Conservation (phyloP, 2,113 vertebrate genomes). For the Leiothrix lutea region DNA sequence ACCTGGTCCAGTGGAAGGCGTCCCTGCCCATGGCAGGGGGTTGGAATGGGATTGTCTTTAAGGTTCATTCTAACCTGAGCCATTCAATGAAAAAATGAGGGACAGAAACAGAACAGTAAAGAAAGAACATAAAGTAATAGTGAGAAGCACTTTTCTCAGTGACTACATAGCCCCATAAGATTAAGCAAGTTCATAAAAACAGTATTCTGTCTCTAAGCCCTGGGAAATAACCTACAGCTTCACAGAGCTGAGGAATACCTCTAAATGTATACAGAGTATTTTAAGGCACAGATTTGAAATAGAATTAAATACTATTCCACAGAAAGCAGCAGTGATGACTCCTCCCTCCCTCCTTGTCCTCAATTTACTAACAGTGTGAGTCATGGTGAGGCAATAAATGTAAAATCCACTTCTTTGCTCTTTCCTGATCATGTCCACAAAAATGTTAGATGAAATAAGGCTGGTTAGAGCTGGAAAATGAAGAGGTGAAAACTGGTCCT, state of each 20-base stretch:
- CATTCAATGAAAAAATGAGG: not conserved
- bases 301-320: not conserved
- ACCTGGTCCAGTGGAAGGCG: not conserved
- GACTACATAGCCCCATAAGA: not conserved
- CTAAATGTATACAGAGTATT: not conserved
- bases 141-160: not conserved
- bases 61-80: not conserved
- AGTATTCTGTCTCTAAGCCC: not conserved
- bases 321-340: not conserved
- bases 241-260: not conserved
- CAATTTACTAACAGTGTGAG: not conserved
- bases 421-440: not conserved
- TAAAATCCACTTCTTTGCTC: not conserved
- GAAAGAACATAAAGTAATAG: not conserved
- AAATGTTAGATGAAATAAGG: not conserved
- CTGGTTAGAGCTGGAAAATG: not conserved
- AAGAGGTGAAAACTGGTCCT: not conserved
- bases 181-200: not conserved
- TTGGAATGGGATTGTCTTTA: not conserved
- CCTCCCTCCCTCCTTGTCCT: not conserved
- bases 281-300: not conserved
- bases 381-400: rapidly evolving
- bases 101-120: not conserved
- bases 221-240: not conserved
- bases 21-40: not conserved